Evolutionary conservation across 1,140 invertebrate genomes (phyloP).

Genomic region (Zaprionus gabonicus): DNA sequence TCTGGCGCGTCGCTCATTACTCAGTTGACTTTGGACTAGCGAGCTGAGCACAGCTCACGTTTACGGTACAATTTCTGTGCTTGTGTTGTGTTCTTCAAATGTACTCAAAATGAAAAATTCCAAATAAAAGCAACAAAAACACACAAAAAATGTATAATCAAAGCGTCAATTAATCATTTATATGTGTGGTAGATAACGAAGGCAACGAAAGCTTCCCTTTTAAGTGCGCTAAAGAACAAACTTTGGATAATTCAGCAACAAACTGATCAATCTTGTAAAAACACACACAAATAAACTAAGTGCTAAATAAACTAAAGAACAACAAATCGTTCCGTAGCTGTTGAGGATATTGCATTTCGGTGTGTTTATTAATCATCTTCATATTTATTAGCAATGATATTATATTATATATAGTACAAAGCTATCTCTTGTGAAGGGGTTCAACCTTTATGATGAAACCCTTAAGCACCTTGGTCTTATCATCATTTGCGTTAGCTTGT

Average conservation of each 20-base stretch:
- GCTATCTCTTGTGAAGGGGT: background rate
- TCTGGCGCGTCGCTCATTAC: constrained; percentile 68
- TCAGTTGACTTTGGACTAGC: constrained; percentile 64
- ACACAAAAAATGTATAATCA: constrained; percentile 52
- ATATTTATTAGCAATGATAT: background rate
- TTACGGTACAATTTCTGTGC: constrained; percentile 32
- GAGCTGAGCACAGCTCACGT: constrained; percentile 53
- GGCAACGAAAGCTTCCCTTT: constrained; percentile 20
- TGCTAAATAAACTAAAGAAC: background rate
- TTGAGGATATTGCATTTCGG: background rate
- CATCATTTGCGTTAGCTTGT: constrained; percentile 69
- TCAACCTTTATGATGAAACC: constrained; percentile 14
- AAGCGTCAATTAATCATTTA: constrained; percentile 67
- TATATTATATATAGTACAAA: no score
- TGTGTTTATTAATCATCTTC: background rate
- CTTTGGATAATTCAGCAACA: constrained; percentile 23
- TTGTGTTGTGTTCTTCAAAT: constrained; percentile 24
- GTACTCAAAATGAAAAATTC: constrained; percentile 36
- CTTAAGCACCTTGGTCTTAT: constrained; percentile 67
- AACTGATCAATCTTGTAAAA: constrained; percentile 17
- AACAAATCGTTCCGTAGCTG: background rate
- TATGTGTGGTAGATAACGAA: constrained; percentile 47
- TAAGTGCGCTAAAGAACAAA: background rate
- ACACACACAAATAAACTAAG: constrained; percentile 1
- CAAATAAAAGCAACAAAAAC: constrained; percentile 23